Evolutionary conservation across 2,888 invertebrate genomes (phyloP).

Genomic region (Sinelater perroti): DNA sequence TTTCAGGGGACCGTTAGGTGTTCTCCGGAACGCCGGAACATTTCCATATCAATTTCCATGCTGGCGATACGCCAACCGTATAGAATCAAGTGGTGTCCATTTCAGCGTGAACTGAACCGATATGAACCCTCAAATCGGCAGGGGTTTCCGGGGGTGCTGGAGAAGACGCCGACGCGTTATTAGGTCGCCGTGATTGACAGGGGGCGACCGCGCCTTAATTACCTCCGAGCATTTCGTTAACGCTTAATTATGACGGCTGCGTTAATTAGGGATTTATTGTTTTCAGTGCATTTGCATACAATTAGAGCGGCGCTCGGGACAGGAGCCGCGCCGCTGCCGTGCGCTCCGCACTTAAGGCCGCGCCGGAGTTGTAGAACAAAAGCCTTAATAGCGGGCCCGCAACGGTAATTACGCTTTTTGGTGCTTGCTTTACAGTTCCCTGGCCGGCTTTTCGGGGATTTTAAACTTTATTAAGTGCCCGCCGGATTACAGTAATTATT

Average conservation of each 20-base stretch:
- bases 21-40: too few relatives aligned
- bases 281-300: constrained; percentile 35
- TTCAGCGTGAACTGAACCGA: constrained; percentile 21
- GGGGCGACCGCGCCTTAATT: too few relatives aligned
- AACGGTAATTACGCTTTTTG: constrained; percentile 21
- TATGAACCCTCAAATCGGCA: constrained; percentile 33
- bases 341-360: constrained; percentile 4
- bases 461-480: constrained; percentile 12
- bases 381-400: constrained; percentile 13
- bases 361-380: constrained; percentile 14
- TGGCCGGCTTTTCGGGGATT: constrained; percentile 7
- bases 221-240: constrained; percentile 10
- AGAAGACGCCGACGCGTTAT: too few relatives aligned
- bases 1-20: too few relatives aligned
- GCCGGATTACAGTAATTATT: constrained; percentile 15
- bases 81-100: constrained; percentile 9
- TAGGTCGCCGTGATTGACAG: too few relatives aligned
- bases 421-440: constrained; percentile 18
- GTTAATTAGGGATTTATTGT: constrained; percentile 32
- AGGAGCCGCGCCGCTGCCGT: constrained; percentile 26
- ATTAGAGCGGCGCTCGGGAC: constrained; percentile 21
- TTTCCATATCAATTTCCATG: constrained; percentile 33
- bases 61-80: constrained; percentile 14
- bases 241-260: constrained; percentile 26
- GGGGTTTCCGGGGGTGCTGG: too few relatives aligned